Evolutionary conservation across 1,140 invertebrate genomes (phyloP).

Genomic region (Papilio glaucus): DNA sequence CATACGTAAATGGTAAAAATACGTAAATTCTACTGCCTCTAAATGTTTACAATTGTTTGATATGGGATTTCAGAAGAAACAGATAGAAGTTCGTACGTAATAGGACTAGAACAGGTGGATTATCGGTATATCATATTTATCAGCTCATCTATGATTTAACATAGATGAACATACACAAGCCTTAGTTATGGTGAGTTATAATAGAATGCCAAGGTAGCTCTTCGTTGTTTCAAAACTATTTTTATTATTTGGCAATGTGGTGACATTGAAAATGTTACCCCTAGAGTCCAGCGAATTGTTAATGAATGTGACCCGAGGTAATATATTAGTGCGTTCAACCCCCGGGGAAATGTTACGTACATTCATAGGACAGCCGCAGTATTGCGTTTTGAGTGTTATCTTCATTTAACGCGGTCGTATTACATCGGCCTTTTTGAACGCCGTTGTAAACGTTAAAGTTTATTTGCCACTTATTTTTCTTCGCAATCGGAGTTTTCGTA

Average conservation of each 20-base stretch:
- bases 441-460: conserved; percentile 49
- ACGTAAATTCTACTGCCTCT: no score
- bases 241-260: neutral
- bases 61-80: no score
- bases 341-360: neutral
- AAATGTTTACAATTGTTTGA: no score
- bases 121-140: no score
- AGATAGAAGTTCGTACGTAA: no score
- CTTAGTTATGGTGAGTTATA: no score
- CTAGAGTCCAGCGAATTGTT: neutral
- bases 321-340: neutral
- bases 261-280: neutral
- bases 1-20: no score
- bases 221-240: neutral
- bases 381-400: conserved; percentile 22
- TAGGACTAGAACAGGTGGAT: no score
- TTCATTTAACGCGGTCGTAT: conserved; percentile 24
- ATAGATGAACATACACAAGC: no score
- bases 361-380: conserved; percentile 15
- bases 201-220: no score
- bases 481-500: conserved; percentile 61
- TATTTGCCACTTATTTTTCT: conserved; percentile 65
- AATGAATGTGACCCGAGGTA: conserved; percentile 7
- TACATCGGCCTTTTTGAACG: conserved; percentile 32
- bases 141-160: no score